Base-by-base conservation (phyloP, 2,113 vertebrate genomes). In the Passer domesticus region DNA sequence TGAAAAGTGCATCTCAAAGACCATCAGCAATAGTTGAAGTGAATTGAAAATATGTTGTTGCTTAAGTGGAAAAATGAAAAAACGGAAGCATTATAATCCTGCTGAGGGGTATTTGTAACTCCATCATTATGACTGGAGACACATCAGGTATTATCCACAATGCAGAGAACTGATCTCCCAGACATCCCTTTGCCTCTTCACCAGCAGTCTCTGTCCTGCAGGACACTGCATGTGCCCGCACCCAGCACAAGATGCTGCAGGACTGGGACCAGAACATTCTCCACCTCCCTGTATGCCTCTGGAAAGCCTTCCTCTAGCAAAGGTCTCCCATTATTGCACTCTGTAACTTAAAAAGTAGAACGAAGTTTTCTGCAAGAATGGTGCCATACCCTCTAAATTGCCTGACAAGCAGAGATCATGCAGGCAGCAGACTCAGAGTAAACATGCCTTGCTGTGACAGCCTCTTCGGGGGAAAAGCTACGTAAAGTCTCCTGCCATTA, bases 251-350 rank as follows among this genome's bases (percentile, higher is more conserved):
- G 64, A 30, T 76, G 72, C 76, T 90, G 80, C 6, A 3, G 81
- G 78, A 41, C 37, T 47, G 58, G 49, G 44, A 85, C 46, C 3
- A 4, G 20, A 82, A 39, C 43, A 30, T 58, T 56, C 76, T 27
- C 39, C 53, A 43, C 35, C 59, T 70, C 52, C 50, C 63, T 86
- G 28, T 87, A 76, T 93, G 87, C 89, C 87, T 94, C 86, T 94
- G 84, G 79, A 96, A 96, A 92, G 50, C 39, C 44, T 88, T 86
- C 69, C 82, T 95, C 62, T 91, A 74, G 90, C 73, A 95, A 92
- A 89, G 23, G 39, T 82, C 83, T 79, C 66, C 59, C 39, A 35
- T 69, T 79, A 25, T 89, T 92, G 60, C 72, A 74, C 44, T 67
- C 74, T 44, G 27, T 19, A 47, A 67, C 19, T 80, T 39, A 20